Evolutionary conservation across 2,888 invertebrate species (phyloP), one percentile per base, ranked within the genome.

Genomic region (Pogonocherus hispidulus): DNA sequence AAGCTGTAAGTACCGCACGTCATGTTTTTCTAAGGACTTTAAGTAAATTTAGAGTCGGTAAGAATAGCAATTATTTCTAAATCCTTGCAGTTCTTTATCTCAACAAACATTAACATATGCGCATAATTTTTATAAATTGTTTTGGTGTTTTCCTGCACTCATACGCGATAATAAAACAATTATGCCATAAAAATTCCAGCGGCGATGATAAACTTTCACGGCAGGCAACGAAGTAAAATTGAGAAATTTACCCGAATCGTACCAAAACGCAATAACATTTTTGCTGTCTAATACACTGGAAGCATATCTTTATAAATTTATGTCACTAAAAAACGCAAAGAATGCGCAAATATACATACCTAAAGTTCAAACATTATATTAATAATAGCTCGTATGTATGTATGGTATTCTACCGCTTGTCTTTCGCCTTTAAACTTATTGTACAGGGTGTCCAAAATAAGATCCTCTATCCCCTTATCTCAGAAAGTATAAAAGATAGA

Each of bases 131-230:
- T 54, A 16, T 27, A 27, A 27, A 41, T 18, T 35, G 37, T 19
- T 35, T 55, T 41, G 3, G 14, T 20, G 6, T 55, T 32, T 20
- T 27, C 35, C 11, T 49, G 23, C 47, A 35, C 32, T 55, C 35
- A 22, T 46, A 64, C 14, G 27, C 46, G 22, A 35, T 35, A 55
- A 56, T 51, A 23, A 65, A 65, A 65, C 64, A 57, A 65, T 65
- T 49, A 37, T 23, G 54, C 35, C 55, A 49, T 65, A 35, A 65
- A 65, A 65, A 65, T 65, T 65, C 64, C 64, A 57, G 37, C n/a
- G n/a, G 16, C 3, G 16, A 19, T 16, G 18, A 47, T 22, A 63
- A 63, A 56, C 56, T 49, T 51, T 22, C 20, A 56, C 16, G 18
- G 49, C 27, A 49, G 18, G 49, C 27, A 49, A 52, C 49, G 19